These are phyloP conservation scores for Conus betulinus DNA, from an alignment of 1,140 invertebrate genomes.

Conservation along the genomic window DNA sequence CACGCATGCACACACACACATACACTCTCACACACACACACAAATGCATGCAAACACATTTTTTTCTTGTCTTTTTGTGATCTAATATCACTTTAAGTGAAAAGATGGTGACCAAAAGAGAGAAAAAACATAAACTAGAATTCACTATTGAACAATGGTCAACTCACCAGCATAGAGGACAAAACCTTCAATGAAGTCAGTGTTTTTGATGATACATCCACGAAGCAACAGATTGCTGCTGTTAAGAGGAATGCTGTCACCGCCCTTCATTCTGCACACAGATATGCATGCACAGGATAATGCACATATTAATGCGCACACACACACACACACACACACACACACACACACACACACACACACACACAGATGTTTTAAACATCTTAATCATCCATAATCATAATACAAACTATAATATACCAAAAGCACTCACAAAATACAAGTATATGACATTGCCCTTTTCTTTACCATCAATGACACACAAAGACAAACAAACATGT, in stretches of 20 bases:
- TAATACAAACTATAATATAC: too few relatives aligned
- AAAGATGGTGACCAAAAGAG: too few relatives aligned
- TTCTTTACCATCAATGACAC: neutral
- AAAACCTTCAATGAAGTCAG: conserved; percentile 95
- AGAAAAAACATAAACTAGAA: too few relatives aligned
- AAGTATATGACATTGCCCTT: too few relatives aligned
- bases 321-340: neutral
- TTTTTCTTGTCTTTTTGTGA: too few relatives aligned
- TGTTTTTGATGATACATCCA: conserved; percentile 96
- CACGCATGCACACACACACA: too few relatives aligned
- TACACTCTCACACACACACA: too few relatives aligned
- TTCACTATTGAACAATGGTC: too few relatives aligned
- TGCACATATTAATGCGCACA: conserved; percentile 24
- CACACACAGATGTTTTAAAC: neutral
- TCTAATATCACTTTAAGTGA: too few relatives aligned
- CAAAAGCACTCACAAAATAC: too few relatives aligned
- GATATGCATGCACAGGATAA: neutral
- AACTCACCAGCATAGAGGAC: conserved; percentile 93
- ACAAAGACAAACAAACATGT: neutral
- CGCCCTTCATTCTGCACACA: conserved; percentile 37
- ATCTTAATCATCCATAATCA: too few relatives aligned
- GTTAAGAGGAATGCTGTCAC: conserved; percentile 82
- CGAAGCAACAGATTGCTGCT: conserved; percentile 95
- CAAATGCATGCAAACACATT: too few relatives aligned
- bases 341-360: neutral